phyloP scores from a whole-genome alignment of 2,797 vertebrate genomes.

The Euthynnus affinis region DNA sequence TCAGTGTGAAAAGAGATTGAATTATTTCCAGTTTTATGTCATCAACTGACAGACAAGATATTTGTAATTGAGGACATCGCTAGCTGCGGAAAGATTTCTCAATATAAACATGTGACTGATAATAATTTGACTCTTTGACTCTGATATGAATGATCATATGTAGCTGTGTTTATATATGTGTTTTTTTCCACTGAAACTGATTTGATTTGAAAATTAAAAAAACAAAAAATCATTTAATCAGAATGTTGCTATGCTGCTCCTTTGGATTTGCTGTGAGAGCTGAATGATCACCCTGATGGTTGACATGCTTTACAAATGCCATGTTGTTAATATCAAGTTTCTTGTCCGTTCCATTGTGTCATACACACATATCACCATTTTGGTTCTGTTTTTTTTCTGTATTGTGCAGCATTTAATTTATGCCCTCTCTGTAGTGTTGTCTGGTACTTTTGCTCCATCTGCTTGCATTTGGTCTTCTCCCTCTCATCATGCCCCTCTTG shows the following conservation, averaged over 20 bases:
- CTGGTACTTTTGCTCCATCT: conserved; percentile 56
- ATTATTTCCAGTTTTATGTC: conserved; percentile 57
- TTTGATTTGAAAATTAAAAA: not conserved
- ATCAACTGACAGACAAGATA: not conserved
- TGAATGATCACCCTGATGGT: conserved; percentile 25
- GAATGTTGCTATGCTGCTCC: conserved; percentile 17
- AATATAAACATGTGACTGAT: conserved; percentile 23
- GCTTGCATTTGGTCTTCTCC: conserved; percentile 69
- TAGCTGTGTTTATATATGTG: conserved; percentile 17
- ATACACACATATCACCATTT: conserved; percentile 59
- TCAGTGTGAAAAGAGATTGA: conserved; percentile 64
- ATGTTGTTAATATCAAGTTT: conserved; percentile 49
- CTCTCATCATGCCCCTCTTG: conserved; percentile 55
- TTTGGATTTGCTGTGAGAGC: conserved; percentile 33
- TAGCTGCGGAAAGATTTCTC: not conserved
- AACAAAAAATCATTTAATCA: conserved; percentile 15
- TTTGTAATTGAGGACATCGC: not conserved
- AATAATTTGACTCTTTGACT: conserved; percentile 65
- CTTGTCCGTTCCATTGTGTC: conserved; percentile 67
- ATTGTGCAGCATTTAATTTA: conserved; percentile 64
- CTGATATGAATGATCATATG: conserved; percentile 3
- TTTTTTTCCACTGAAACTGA: conserved; percentile 25
- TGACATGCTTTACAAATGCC: conserved; percentile 40
- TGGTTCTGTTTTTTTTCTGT: conserved; percentile 53
- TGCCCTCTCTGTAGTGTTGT: conserved; percentile 38